These are phyloP conservation scores for Scaptomyza parva DNA, from an alignment of 2,888 invertebrate genomes.

Conservation along the genomic window DNA sequence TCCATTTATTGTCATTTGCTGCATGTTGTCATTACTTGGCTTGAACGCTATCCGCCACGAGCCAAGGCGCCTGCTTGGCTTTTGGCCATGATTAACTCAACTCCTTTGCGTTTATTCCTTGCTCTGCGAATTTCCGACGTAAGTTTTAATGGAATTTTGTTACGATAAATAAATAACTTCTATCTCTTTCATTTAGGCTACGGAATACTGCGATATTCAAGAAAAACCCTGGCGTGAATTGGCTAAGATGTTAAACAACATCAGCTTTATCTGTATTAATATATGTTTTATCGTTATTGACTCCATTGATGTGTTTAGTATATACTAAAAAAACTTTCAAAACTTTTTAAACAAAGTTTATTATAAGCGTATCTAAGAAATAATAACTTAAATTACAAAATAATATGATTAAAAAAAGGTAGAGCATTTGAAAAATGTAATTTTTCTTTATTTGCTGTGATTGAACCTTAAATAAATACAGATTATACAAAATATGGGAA, in stretches of 20 bases:
- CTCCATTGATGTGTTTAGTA: conserved; percentile 17
- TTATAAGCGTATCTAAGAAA: no score
- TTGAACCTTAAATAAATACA: conserved; percentile 74
- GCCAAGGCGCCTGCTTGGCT: conserved; percentile 64
- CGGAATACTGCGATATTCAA: conserved; percentile 73
- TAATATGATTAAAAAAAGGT: neutral
- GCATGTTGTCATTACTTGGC: conserved; percentile 80
- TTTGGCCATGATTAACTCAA: conserved; percentile 64
- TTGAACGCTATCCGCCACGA: conserved; percentile 81
- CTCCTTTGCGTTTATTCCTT: conserved; percentile 69
- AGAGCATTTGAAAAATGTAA: conserved; percentile 67
- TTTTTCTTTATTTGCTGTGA: conserved; percentile 74
- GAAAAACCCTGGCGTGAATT: conserved; percentile 81
- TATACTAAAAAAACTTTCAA: no score
- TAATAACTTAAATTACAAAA: no score
- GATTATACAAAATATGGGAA: conserved; percentile 43
- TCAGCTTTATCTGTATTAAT: conserved; percentile 66
- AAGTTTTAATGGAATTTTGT: conserved; percentile 28
- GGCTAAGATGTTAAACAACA: conserved; percentile 76
- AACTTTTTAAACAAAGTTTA: no score
- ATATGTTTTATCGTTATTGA: conserved; percentile 60
- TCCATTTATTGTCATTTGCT: conserved; percentile 78
- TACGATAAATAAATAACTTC: accelerated
- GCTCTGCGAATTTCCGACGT: conserved; percentile 79
- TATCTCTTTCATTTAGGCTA: conserved; percentile 56